A percentile compares a stretch with the other conserved stretches of the same genome.
phyloP scores from a whole-genome alignment of 2,113 vertebrate genomes.

The Paradoxurus hermaphroditus region DNA sequence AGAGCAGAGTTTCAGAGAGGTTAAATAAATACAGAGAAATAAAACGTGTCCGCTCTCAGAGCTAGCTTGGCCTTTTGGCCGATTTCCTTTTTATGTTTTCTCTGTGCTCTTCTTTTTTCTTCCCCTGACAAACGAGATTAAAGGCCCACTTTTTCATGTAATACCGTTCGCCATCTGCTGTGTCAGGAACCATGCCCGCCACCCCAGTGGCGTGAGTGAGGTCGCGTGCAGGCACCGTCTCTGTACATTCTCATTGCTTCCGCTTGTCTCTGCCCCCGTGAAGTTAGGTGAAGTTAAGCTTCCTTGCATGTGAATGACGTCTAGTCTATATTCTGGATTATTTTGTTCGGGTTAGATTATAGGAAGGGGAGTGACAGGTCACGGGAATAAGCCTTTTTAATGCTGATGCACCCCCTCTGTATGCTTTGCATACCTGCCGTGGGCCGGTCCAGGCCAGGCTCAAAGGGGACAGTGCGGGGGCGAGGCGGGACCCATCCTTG shows the following conservation, averaged over 20 bases:
- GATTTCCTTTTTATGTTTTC: background rate
- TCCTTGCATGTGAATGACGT: background rate
- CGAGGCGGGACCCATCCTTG: background rate
- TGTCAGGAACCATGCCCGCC: no score
- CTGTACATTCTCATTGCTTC: fast-evolving
- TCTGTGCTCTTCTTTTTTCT: background rate
- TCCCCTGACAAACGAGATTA: background rate
- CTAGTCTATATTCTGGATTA: background rate
- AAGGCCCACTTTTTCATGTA: background rate
- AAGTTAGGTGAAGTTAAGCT: background rate
- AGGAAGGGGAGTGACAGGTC: background rate
- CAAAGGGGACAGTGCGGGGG: background rate
- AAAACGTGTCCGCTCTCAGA: no score
- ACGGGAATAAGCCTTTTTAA: no score
- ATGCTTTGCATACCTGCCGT: background rate
- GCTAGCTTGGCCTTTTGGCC: background rate
- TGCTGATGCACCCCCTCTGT: fast-evolving
- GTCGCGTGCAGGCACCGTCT: background rate
- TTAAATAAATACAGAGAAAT: background rate
- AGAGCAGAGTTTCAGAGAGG: background rate
- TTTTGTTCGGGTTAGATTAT: background rate
- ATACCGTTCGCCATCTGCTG: background rate
- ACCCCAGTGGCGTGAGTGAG: background rate
- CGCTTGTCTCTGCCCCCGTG: no score
- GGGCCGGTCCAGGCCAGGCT: background rate